Base-by-base conservation (phyloP, 1,140 invertebrate species). In the Drosophila nebulosa region DNA sequence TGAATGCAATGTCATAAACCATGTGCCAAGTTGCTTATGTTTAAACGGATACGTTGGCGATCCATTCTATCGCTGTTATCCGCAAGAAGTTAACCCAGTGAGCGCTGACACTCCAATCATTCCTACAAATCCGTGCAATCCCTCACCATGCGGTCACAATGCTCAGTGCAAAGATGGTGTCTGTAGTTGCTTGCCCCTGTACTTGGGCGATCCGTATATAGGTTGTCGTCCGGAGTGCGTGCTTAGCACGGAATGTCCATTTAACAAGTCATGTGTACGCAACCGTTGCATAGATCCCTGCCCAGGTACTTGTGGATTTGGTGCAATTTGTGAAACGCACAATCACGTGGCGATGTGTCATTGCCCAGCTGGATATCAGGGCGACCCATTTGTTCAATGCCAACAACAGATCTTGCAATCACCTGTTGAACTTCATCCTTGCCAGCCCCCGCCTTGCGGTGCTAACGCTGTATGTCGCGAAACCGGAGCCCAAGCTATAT, bases 191-290 rank as follows among this genome's bases (percentile, higher is more conserved):
- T 85, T 96, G 66, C 72, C 95, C 1, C 95, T 96, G 81, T 97
- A 96, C 88, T 95, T 95, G 67, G 96, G 96, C 27, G 93, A 94
- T 90, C 94, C 95, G 2, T 94, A 95, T 61, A 80, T 92, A 69
- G 94, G 93, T 1, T 97, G 97, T 91, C 92, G 95, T 73, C 96
- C 96, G 12, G 96, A 97, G 92, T 97, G 96, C 90, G 94, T 96
- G 0, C 93, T 96, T 76, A 97, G 96, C 91, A 94, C 95, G 1
- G 96, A 97, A 71, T 97, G 96, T 89, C 92, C 95, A 0, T 92
- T 94, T 56, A 92, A 94, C 46, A 95, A 94, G 90, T 94, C 95
- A 3, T 97, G 96, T 83, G 94, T 94, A 57, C 94, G 94, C 69
- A 94, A 95, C 70, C 95, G 94, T 88, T 97, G 96, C 89, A 90